A percentile compares a stretch with the other conserved stretches of the same genome.
phyloP scores from a whole-genome alignment of 1,140 invertebrate genomes.

The Tigriopus japonicus region DNA sequence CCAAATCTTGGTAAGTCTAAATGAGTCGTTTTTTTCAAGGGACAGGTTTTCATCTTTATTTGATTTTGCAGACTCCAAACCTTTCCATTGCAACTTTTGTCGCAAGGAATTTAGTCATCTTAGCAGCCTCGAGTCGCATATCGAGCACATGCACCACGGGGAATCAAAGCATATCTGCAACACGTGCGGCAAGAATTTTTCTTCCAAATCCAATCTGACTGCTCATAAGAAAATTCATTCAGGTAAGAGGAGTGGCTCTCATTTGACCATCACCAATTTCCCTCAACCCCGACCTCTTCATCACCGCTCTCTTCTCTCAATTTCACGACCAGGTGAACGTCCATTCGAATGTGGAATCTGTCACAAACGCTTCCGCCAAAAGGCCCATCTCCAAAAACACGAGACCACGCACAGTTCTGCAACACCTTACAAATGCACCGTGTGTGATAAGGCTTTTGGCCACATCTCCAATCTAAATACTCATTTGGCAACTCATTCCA shows the following conservation, averaged over 20 bases:
- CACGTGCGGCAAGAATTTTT: slow-evolving; percentile 10
- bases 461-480: slow-evolving; percentile 14
- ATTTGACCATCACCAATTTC: too few species aligned
- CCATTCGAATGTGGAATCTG: slow-evolving; percentile 13
- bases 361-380: slow-evolving; percentile 13
- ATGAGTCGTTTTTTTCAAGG: too few species aligned
- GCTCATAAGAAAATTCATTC: slow-evolving; percentile 15
- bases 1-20: too few species aligned
- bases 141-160: slow-evolving; percentile 9
- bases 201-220: slow-evolving; percentile 14
- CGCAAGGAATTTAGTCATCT: slow-evolving; percentile 13
- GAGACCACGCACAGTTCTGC: slow-evolving; percentile 15
- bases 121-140: slow-evolving; percentile 12
- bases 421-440: slow-evolving; percentile 10
- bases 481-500: slow-evolving; percentile 13
- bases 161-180: slow-evolving; percentile 13
- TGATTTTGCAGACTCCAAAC: background rate
- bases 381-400: slow-evolving; percentile 14
- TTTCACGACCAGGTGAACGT: slow-evolving; percentile 6
- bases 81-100: slow-evolving; percentile 13
- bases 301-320: too few species aligned
- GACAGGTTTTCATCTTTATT: too few species aligned
- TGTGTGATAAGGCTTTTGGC: slow-evolving; percentile 13
- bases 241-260: too few species aligned
- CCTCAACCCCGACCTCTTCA: background rate